Evolutionary conservation across 2,888 invertebrate genomes (phyloP).

Genomic region (Thecocarcelia acutangulata): DNA sequence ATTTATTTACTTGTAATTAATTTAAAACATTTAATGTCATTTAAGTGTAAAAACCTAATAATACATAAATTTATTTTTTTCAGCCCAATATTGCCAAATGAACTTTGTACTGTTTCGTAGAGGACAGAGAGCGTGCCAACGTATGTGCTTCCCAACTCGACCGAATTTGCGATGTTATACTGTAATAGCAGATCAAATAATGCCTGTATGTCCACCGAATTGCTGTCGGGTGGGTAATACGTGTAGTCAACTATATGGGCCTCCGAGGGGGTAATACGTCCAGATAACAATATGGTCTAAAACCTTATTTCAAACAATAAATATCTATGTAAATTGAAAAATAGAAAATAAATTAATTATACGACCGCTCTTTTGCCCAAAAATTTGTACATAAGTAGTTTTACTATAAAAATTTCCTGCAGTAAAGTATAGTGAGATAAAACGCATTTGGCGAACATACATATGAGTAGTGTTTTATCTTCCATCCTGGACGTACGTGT

Average conservation of each 20-base stretch:
- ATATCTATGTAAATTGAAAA: too few relatives aligned
- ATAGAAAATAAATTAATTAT: too few relatives aligned
- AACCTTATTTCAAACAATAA: too few relatives aligned
- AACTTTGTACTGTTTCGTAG: not conserved
- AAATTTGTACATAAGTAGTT: too few relatives aligned
- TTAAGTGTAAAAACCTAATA: too few relatives aligned
- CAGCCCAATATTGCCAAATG: constrained; percentile 48
- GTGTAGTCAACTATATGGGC: constrained; percentile 6
- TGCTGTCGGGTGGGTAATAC: constrained; percentile 33
- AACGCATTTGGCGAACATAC: too few relatives aligned
- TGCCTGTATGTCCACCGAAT: constrained; percentile 25
- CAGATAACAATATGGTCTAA: not conserved
- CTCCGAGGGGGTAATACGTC: not conserved
- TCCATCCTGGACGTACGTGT: too few relatives aligned
- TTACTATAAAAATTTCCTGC: too few relatives aligned
- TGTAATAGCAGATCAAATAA: not conserved
- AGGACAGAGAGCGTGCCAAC: constrained; percentile 46
- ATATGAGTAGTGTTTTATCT: too few relatives aligned
- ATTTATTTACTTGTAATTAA: not conserved
- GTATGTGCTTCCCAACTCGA: constrained; percentile 4
- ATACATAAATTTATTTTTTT: constrained; percentile 1
- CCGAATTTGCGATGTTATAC: constrained; percentile 23
- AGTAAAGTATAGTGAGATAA: too few relatives aligned
- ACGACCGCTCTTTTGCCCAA: too few relatives aligned
- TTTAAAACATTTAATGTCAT: not conserved